Conservation (phyloP, 2,888 invertebrate genomes). For the Syritta pipiens region DNA sequence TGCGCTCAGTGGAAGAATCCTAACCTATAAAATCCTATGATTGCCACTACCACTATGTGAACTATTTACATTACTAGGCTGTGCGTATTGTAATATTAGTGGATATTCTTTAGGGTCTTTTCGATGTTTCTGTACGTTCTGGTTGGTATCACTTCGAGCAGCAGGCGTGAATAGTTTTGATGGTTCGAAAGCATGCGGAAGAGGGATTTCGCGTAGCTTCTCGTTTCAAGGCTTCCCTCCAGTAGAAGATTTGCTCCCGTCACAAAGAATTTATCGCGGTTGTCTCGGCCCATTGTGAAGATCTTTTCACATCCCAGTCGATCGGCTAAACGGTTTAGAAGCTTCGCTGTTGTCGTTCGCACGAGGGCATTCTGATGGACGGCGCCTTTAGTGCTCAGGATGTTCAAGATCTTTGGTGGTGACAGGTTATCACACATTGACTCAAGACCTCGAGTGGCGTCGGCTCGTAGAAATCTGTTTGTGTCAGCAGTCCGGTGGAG, state of each 20-base stretch:
- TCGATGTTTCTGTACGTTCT: slow-evolving; percentile 90
- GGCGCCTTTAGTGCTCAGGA: slow-evolving; percentile 85
- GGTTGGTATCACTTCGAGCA: slow-evolving; percentile 89
- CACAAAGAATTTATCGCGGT: slow-evolving; percentile 88
- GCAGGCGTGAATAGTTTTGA: slow-evolving; percentile 86
- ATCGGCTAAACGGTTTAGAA: slow-evolving; percentile 86
- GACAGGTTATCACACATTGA: slow-evolving; percentile 89
- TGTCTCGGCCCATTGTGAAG: slow-evolving; percentile 87
- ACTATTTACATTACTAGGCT: slow-evolving; percentile 41
- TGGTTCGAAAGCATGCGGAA: slow-evolving; percentile 87
- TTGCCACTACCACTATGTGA: slow-evolving; percentile 9
- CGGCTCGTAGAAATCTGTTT: slow-evolving; percentile 94
- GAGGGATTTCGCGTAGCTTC: slow-evolving; percentile 89
- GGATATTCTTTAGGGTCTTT: slow-evolving; percentile 83
- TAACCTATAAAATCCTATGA: slow-evolving; percentile 8
- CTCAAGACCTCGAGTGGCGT: slow-evolving; percentile 88
- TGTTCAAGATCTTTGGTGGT: slow-evolving; percentile 84
- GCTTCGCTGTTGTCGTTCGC: slow-evolving; percentile 89
- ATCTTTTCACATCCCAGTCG: slow-evolving; percentile 87
- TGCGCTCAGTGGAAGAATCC: slow-evolving; percentile 37
- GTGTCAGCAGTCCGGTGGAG: slow-evolving; percentile 95
- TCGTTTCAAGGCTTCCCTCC: slow-evolving; percentile 92
- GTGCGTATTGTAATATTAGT: slow-evolving; percentile 28
- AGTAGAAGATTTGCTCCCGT: slow-evolving; percentile 90
- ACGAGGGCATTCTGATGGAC: slow-evolving; percentile 93